Conservation (phyloP, 2,113 vertebrate genomes). For the Cephalopholis sonnerati region DNA sequence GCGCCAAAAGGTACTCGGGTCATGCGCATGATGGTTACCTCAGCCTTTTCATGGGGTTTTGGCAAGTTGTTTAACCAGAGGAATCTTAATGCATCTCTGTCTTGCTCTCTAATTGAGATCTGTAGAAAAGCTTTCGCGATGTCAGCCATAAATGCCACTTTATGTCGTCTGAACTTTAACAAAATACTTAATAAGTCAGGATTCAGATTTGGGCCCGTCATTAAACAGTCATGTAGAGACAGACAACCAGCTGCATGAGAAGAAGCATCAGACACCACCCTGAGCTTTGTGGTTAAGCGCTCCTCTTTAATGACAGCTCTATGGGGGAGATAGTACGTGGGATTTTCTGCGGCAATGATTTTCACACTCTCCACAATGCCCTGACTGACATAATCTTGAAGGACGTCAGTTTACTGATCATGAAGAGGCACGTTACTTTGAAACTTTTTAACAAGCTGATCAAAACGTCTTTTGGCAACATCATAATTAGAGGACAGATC, state of each 20-base stretch:
- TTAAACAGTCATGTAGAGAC: not conserved
- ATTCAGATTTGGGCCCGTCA: too few relatives aligned
- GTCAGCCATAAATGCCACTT: too few relatives aligned
- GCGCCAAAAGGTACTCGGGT: not conserved
- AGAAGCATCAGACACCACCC: not conserved
- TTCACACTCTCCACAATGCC: not conserved
- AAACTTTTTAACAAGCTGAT: too few relatives aligned
- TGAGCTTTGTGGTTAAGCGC: not conserved
- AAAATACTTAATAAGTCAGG: too few relatives aligned
- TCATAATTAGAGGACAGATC: too few relatives aligned
- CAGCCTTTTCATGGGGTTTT: not conserved
- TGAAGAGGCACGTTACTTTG: not conserved
- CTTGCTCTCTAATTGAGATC: too few relatives aligned
- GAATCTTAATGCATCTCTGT: too few relatives aligned
- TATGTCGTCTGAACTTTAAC: too few relatives aligned
- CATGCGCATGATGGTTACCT: not conserved
- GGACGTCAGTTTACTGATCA: not conserved
- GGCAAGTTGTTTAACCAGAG: too few relatives aligned
- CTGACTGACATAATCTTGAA: not conserved
- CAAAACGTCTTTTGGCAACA: too few relatives aligned
- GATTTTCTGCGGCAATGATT: not conserved
- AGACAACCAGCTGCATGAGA: not conserved
- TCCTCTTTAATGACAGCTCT: not conserved
- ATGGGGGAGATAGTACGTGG: not conserved
- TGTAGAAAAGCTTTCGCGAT: too few relatives aligned